Evolutionary conservation across 2,888 invertebrate genomes (phyloP).

Genomic region (Selenia dentaria): DNA sequence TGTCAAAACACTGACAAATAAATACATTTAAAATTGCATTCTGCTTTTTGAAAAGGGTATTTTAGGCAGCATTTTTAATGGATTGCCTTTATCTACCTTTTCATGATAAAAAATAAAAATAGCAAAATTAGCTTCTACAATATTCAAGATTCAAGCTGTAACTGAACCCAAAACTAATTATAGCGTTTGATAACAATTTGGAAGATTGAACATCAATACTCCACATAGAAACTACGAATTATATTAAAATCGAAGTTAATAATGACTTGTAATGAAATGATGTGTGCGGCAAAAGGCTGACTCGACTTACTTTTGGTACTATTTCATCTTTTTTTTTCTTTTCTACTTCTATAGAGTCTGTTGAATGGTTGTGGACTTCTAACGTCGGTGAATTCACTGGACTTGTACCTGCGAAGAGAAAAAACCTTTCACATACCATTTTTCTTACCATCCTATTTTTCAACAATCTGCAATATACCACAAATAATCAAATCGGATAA

Average conservation of each 20-base stretch:
- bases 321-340: constrained; percentile 88
- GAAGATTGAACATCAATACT: constrained; percentile 58
- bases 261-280: constrained; percentile 50
- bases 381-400: constrained; percentile 89
- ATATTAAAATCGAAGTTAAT: constrained; percentile 52
- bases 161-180: constrained; percentile 62
- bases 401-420: constrained; percentile 83
- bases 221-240: constrained; percentile 47
- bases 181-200: constrained; percentile 43
- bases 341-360: constrained; percentile 89
- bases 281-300: constrained; percentile 2
- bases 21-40: constrained; percentile 12
- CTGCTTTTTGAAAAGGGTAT: constrained; percentile 32
- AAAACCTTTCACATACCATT: background rate
- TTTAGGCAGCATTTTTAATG: constrained; percentile 31
- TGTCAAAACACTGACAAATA: constrained; percentile 27
- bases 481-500: too few relatives aligned
- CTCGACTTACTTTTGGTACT: constrained; percentile 78
- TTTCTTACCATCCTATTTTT: too few relatives aligned
- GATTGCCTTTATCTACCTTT: constrained; percentile 30
- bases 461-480: too few relatives aligned
- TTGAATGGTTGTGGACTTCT: constrained; percentile 90
- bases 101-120: constrained; percentile 16
- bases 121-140: constrained; percentile 21
- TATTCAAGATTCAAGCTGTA: constrained; percentile 21